Evolutionary conservation across 2,113 vertebrate species (phyloP).

Genomic region (Muntiacus muntjak): DNA sequence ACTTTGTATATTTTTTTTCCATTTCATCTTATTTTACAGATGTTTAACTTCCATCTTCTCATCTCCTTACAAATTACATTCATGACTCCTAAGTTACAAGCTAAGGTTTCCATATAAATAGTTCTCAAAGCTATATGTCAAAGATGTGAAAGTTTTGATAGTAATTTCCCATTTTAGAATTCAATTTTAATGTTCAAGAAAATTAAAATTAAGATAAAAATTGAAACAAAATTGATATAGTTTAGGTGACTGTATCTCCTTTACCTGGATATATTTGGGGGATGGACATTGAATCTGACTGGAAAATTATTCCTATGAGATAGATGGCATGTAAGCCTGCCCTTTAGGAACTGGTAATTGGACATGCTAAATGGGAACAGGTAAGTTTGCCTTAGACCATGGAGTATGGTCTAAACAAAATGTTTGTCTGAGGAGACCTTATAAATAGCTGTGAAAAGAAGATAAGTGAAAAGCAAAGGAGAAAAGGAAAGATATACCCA

Average conservation of each 20-base stretch:
- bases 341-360: not conserved
- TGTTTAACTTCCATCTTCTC: constrained; percentile 5
- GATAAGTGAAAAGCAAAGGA: not conserved
- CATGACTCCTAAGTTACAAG: not conserved
- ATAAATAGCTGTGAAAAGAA: not conserved
- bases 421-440: not conserved
- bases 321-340: not conserved
- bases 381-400: not conserved
- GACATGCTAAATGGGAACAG: not conserved
- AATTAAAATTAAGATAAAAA: not conserved
- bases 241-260: not conserved
- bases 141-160: not conserved
- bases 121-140: not conserved
- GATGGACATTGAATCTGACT: not conserved
- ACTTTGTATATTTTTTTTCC: not conserved
- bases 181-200: not conserved
- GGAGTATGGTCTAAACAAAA: not conserved
- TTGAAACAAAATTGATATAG: not conserved
- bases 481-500: not conserved
- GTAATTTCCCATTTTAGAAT: not conserved
- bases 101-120: not conserved
- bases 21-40: constrained; percentile 41
- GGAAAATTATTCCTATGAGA: not conserved
- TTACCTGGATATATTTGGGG: not conserved
- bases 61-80: constrained; percentile 3